Evolutionary conservation across 30 jellyfish, hydroid and myxozoan species (phyloP).

Genomic region (Chironex yamaguchii): DNA sequence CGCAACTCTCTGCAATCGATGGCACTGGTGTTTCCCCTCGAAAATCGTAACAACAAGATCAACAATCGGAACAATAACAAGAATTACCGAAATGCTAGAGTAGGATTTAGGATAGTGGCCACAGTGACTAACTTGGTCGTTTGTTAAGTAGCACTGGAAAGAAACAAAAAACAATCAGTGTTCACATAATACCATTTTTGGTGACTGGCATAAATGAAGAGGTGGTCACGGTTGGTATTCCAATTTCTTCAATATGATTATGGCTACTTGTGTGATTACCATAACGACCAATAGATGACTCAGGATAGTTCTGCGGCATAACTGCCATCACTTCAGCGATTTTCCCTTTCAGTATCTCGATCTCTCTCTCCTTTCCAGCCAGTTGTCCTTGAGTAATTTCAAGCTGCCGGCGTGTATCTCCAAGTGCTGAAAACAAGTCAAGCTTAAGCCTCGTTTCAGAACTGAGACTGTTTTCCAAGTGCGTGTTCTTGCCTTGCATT

Average conservation of each 20-base stretch:
- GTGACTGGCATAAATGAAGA: conserved; percentile 66
- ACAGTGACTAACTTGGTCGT: too few relatives aligned
- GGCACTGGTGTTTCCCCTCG: too few relatives aligned
- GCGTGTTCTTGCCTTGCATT: conserved; percentile 97
- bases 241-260: conserved; percentile 30
- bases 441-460: conserved; percentile 95
- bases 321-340: conserved; percentile 99
- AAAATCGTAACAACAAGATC: too few relatives aligned
- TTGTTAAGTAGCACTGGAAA: too few relatives aligned
- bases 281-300: conserved; percentile 78
- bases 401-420: conserved; percentile 97
- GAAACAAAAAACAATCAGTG: neutral
- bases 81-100: too few relatives aligned
- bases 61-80: too few relatives aligned
- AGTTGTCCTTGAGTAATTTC: conserved; percentile 88
- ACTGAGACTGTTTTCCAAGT: conserved; percentile 97
- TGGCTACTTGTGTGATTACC: conserved; percentile 35
- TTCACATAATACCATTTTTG: conserved; percentile 69
- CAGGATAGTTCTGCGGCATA: conserved; percentile 94
- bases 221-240: conserved; percentile 53
- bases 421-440: conserved; percentile 98
- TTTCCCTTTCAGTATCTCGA: conserved; percentile 81
- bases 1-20: too few relatives aligned
- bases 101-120: too few relatives aligned
- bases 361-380: conserved; percentile 85